Conservation (phyloP, 2,113 vertebrate species). For the Dasyurus viverrinus region DNA sequence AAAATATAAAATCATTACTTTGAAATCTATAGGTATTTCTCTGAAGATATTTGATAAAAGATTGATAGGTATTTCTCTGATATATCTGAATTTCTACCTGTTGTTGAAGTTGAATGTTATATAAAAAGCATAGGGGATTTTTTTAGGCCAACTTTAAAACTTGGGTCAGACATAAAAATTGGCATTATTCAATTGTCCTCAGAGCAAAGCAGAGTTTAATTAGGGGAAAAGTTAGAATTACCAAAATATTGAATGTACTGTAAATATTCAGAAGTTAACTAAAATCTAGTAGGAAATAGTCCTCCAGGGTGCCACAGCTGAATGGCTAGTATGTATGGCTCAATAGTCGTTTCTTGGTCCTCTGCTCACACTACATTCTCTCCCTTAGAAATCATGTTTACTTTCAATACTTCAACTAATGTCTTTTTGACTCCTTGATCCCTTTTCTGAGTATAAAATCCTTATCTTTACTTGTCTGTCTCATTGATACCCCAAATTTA, state of each 20-base stretch:
- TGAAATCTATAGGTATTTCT: background rate
- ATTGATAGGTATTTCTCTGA: background rate
- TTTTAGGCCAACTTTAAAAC: background rate
- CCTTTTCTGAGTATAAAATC: background rate
- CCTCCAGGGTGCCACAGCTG: background rate
- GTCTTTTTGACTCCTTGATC: background rate
- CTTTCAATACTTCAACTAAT: background rate
- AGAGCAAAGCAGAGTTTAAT: background rate
- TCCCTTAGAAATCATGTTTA: background rate
- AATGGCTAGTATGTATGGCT: background rate
- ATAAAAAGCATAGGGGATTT: background rate
- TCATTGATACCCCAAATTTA: background rate
- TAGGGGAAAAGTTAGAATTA: background rate
- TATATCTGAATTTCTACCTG: background rate
- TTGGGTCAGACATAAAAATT: background rate
- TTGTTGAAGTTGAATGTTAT: background rate
- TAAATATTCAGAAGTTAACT: background rate
- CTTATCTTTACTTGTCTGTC: background rate
- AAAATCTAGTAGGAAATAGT: background rate
- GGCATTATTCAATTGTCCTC: background rate
- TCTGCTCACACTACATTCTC: background rate
- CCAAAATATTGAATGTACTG: background rate
- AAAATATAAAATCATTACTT: background rate
- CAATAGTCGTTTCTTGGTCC: background rate
- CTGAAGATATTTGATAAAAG: background rate